Percentiles rank a stretch among this genome's conserved stretches.
phyloP scores from a whole-genome alignment of 1,140 invertebrate genomes.

The Saccostrea echinata region DNA sequence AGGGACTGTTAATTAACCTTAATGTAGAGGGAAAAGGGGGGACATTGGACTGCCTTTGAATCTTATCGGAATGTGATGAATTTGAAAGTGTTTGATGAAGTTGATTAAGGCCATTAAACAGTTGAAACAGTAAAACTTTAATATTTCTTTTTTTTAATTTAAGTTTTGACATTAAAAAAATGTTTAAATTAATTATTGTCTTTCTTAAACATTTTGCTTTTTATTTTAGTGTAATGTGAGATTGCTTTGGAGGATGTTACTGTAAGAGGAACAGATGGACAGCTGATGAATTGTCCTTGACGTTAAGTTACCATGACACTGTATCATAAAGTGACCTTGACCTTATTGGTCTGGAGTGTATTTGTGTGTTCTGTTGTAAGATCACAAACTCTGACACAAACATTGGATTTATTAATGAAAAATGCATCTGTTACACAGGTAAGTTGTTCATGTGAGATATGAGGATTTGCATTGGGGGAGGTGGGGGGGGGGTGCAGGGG shows the following conservation, averaged over 20 bases:
- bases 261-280: neutral
- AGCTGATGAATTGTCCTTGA: conserved; percentile 3
- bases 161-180: too few species aligned
- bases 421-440: conserved; percentile 29
- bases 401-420: conserved; percentile 36
- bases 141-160: too few species aligned
- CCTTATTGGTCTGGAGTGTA: neutral
- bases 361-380: conserved; percentile 20
- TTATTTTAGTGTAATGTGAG: neutral
- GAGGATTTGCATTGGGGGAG: neutral
- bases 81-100: too few species aligned
- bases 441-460: neutral
- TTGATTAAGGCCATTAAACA: too few species aligned
- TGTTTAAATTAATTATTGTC: too few species aligned
- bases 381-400: conserved; percentile 31
- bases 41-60: too few species aligned
- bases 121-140: too few species aligned
- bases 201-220: neutral
- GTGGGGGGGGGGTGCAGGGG: neutral
- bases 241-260: neutral
- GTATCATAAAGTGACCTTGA: conserved; percentile 17
- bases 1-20: too few species aligned
- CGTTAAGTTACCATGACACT: neutral
- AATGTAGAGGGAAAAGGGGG: too few species aligned
- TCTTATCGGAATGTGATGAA: too few species aligned